Conservation (phyloP, 2,888 invertebrate genomes). For the Rhimphoctona megacephalus region DNA sequence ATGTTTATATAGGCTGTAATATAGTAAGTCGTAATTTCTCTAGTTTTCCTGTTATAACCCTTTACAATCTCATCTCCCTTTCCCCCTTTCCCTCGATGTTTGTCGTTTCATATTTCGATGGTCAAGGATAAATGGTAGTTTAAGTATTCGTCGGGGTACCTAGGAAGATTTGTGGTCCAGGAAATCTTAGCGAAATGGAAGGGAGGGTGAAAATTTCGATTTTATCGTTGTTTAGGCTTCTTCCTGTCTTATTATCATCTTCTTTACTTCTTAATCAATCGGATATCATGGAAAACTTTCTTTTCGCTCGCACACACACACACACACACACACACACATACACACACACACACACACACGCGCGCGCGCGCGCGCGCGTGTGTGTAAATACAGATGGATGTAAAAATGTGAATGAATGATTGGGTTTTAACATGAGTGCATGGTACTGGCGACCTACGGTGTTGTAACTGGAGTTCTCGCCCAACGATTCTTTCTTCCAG, state of each 20-base stretch:
- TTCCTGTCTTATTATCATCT: background rate
- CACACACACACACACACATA: too few species aligned
- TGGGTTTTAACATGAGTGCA: slow-evolving; percentile 31
- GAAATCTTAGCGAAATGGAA: slow-evolving; percentile 10
- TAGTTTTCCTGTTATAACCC: slow-evolving; percentile 50
- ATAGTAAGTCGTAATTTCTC: slow-evolving; percentile 68
- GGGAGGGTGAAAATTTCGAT: slow-evolving; percentile 44
- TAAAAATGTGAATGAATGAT: slow-evolving; percentile 6
- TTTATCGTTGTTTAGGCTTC: slow-evolving; percentile 15
- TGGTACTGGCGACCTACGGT: slow-evolving; percentile 37
- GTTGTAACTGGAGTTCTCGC: slow-evolving; percentile 64
- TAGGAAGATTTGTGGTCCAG: slow-evolving; percentile 3
- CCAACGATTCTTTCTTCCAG: slow-evolving; percentile 55
- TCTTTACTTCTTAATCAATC: background rate
- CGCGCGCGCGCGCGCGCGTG: too few species aligned
- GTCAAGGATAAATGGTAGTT: slow-evolving; percentile 33
- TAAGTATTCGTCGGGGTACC: slow-evolving; percentile 10
- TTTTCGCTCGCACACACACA: too few species aligned
- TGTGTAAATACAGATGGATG: background rate
- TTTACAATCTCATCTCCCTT: slow-evolving; percentile 25
- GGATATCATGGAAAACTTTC: slow-evolving; percentile 2
- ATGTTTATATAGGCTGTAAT: slow-evolving; percentile 57
- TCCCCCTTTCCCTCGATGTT: slow-evolving; percentile 8
- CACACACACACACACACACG: too few species aligned
- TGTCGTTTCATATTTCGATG: slow-evolving; percentile 69